phyloP scores from a whole-genome alignment of 2,888 invertebrate species.

The Macrosiphum euphorbiae region DNA sequence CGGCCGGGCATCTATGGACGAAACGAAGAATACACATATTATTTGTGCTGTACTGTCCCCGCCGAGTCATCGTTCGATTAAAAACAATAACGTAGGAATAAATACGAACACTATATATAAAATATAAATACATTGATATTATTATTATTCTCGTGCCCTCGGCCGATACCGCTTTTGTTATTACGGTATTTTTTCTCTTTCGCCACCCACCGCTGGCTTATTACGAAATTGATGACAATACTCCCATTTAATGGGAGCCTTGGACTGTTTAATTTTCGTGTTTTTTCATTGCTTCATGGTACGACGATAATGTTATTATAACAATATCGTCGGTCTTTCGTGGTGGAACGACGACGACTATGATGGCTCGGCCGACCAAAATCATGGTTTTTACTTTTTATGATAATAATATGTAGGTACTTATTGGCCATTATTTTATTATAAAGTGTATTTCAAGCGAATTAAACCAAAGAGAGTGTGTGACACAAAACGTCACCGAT shows the following conservation, averaged over 20 bases:
- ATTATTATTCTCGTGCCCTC: slow-evolving; percentile 46
- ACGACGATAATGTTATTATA: slow-evolving; percentile 59
- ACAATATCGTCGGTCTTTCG: slow-evolving; percentile 31
- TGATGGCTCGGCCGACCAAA: neutral
- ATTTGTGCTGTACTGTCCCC: slow-evolving; percentile 37
- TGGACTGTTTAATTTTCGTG: slow-evolving; percentile 62
- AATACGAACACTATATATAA: slow-evolving; percentile 11
- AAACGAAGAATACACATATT: neutral
- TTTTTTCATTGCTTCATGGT: slow-evolving; percentile 61
- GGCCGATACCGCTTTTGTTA: neutral
- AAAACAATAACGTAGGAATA: neutral
- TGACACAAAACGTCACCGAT: neutral
- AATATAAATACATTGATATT: neutral
- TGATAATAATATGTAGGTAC: neutral
- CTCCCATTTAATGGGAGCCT: slow-evolving; percentile 53
- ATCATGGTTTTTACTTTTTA: neutral
- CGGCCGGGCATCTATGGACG: neutral
- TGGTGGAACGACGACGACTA: slow-evolving; percentile 35
- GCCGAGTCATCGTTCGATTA: slow-evolving; percentile 30
- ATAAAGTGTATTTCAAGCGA: neutral
- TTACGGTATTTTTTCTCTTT: slow-evolving; percentile 13
- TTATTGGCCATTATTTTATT: neutral
- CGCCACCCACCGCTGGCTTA: slow-evolving; percentile 42
- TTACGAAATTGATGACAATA: slow-evolving; percentile 59
- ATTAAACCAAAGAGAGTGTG: neutral